Evolutionary conservation across 2,888 invertebrate genomes (phyloP).

Genomic region (Syritta pipiens): DNA sequence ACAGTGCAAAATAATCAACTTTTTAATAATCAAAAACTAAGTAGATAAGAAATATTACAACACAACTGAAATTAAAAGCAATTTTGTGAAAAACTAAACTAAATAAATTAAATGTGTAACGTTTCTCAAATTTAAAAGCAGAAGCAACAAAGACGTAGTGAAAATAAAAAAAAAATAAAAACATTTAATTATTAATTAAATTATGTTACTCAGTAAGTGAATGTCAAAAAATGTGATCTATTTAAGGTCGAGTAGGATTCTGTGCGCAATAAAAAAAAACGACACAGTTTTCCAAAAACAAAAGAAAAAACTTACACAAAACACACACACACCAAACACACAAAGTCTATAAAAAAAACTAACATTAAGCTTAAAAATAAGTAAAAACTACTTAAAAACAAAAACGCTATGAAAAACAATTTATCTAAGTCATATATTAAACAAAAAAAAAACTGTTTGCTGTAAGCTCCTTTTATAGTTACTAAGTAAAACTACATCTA

Average conservation of each 20-base stretch:
- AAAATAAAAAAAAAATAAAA: constrained; percentile 35
- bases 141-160: constrained; percentile 36
- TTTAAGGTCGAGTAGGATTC: constrained; percentile 75
- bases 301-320: not conserved
- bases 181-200: constrained; percentile 55
- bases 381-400: not conserved
- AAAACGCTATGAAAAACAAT: not conserved
- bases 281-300: constrained; percentile 26
- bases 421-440: constrained; percentile 53
- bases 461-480: constrained; percentile 13
- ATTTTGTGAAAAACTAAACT: constrained; percentile 16
- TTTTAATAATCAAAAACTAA: not conserved
- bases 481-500: constrained; percentile 8
- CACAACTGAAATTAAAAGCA: constrained; percentile 4
- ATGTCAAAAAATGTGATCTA: constrained; percentile 79
- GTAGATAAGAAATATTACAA: constrained; percentile 2
- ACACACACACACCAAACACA: constrained; percentile 6
- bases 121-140: not conserved
- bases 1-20: no score
- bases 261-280: constrained; percentile 33
- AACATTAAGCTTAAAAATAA: constrained; percentile 14
- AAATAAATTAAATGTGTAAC: constrained; percentile 16
- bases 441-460: constrained; percentile 2
- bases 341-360: constrained; percentile 7
- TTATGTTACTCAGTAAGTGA: constrained; percentile 73